Base-by-base conservation (phyloP, 2,888 invertebrate species). In the Plutella xylostella region DNA sequence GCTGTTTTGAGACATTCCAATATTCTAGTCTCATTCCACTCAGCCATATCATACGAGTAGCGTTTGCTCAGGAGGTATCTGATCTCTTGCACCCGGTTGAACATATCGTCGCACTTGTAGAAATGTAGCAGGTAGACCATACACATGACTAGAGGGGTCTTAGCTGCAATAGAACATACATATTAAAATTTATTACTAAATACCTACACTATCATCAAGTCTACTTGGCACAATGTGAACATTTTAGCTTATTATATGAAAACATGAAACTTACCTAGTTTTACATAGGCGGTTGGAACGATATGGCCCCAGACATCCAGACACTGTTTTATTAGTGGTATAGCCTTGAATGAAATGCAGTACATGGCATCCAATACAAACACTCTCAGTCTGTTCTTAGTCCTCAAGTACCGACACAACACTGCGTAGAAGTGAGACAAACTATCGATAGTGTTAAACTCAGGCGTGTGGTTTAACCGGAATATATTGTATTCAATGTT, bases 331-430 rank as follows among this genome's bases (percentile, higher is more conserved):
- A 84, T 65, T 2, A 85, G 55, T 6, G 69, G 60, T 12, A 78
- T 58, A 2, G 78, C 65, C 57, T 76, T 83, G 48, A 59, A 80
- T 41, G 73, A 68, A 21, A 80, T 62, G 48, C 80, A 82, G 51
- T 85, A 85, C 76, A 85, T 73, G 3, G 82, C 79, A 55, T 83
- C 78, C 37, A 84, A 51, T 45, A 84, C 63, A 45, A 85, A 84
- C 4, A 69, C 45, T 43, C 76, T 64, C 37, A 85, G 51, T 3
- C 71, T 63, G 47, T 65, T 68, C 47, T 64, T 69, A 40, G 67
- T 57, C 39, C 63, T 57, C 42, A 64, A 68, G 51, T 68, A 68
- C 52, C 72, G 66, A 53, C 85, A 85, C 15, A 79, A 48, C 11
- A 76, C 54, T 6, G 80, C 77, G 60, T 76, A 85, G 46, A 83